phyloP scores from a whole-genome alignment of 2,797 vertebrate genomes.

The Avahi laniger region DNA sequence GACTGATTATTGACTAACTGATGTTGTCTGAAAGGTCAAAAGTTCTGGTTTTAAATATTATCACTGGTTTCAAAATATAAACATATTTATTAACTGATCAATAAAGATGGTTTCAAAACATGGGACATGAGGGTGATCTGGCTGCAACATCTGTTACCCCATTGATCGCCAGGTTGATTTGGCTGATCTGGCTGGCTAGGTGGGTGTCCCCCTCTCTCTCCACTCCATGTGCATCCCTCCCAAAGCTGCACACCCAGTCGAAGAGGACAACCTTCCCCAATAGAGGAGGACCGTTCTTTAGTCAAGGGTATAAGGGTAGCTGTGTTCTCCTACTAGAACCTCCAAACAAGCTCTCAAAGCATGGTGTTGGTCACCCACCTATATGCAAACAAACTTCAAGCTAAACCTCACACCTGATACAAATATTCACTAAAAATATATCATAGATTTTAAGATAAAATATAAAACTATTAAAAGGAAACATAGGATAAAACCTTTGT shows the following conservation, averaged over 20 bases:
- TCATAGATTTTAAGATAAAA: background rate
- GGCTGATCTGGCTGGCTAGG: too few relatives aligned
- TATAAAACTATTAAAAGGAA: slow-evolving; percentile 10
- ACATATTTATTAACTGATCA: background rate
- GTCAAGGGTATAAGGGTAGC: too few relatives aligned
- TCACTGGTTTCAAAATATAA: slow-evolving; percentile 33
- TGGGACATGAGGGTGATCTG: too few relatives aligned
- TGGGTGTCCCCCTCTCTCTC: too few relatives aligned
- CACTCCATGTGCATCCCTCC: too few relatives aligned
- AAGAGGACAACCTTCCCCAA: too few relatives aligned
- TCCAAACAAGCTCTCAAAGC: background rate
- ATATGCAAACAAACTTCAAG: background rate
- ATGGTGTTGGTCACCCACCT: background rate
- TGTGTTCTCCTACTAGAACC: too few relatives aligned
- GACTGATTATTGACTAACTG: background rate
- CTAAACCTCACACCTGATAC: background rate
- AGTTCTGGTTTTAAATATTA: slow-evolving; percentile 28
- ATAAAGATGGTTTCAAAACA: background rate
- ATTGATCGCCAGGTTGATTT: too few relatives aligned
- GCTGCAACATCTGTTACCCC: too few relatives aligned
- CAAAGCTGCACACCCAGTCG: too few relatives aligned
- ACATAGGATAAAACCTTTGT: background rate
- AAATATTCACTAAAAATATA: background rate
- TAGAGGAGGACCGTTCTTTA: too few relatives aligned
- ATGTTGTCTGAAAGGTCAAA: slow-evolving; percentile 20